Conservation (phyloP, 2,113 vertebrate species). For the Leiothrix lutea region DNA sequence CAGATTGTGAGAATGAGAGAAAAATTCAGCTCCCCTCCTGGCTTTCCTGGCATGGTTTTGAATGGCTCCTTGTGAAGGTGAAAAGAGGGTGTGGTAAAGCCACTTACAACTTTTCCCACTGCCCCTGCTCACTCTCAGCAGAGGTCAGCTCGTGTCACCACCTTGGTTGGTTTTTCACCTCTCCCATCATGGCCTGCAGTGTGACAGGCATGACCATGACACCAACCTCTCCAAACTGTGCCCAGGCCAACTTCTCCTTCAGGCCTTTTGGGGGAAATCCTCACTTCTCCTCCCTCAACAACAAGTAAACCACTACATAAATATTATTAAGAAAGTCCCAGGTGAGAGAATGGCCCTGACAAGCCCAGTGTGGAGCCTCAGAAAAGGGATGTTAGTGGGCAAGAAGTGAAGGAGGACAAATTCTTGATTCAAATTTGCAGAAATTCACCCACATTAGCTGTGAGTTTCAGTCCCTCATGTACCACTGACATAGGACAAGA, state of each 20-base stretch:
- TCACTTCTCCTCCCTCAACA: background rate
- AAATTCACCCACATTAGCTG: background rate
- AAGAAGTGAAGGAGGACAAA: background rate
- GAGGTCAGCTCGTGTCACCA: background rate
- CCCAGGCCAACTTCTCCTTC: background rate
- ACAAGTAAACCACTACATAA: background rate
- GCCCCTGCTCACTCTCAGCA: accelerated
- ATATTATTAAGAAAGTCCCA: background rate
- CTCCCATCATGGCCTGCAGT: accelerated
- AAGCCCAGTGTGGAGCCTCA: background rate
- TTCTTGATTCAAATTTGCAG: background rate
- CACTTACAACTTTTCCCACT: background rate
- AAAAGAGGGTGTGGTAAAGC: background rate
- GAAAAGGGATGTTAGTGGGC: background rate
- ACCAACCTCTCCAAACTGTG: background rate
- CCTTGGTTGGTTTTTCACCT: background rate
- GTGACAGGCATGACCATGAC: background rate
- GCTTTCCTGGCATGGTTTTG: background rate
- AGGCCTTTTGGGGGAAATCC: background rate
- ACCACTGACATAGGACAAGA: background rate
- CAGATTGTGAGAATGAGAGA: background rate
- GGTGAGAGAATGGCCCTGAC: accelerated
- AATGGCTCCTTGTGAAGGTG: background rate
- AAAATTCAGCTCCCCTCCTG: background rate
- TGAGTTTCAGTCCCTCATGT: background rate